These are phyloP conservation scores for Kradibia gibbosae DNA, from an alignment of 1,140 invertebrate genomes.

Conservation along the genomic window DNA sequence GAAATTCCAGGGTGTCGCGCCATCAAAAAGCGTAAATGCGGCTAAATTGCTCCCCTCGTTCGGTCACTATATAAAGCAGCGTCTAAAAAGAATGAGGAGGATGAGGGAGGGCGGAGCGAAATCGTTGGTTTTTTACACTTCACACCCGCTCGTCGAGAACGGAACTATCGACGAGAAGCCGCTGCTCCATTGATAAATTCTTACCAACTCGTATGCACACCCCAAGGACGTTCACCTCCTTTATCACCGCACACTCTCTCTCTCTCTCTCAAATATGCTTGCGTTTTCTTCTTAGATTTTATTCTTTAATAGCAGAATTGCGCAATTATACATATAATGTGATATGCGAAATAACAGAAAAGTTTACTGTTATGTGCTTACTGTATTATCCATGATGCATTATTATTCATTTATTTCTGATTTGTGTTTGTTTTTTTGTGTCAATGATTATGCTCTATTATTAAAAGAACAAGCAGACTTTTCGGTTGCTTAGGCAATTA, in stretches of 20 bases:
- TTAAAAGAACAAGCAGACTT: no score
- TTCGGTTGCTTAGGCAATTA: no score
- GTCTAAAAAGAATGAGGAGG: neutral
- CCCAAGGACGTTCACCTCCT: slow-evolving; percentile 14
- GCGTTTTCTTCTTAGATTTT: no score
- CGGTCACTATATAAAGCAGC: neutral
- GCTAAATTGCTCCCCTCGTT: neutral
- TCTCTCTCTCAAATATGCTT: neutral
- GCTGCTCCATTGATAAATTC: slow-evolving; percentile 38
- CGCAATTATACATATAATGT: slow-evolving; percentile 2
- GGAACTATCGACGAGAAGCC: slow-evolving; percentile 2
- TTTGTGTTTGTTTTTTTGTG: neutral
- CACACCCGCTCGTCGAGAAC: neutral
- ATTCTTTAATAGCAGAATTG: neutral
- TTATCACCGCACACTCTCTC: neutral
- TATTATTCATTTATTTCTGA: neutral
- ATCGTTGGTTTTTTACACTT: neutral
- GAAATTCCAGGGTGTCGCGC: no score
- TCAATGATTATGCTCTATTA: no score
- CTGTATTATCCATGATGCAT: neutral
- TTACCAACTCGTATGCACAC: neutral
- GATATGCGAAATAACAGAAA: neutral
- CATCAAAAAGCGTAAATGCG: neutral
- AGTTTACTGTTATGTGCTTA: neutral
- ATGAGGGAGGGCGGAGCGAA: neutral